These are phyloP conservation scores for Gallinago media DNA, from an alignment of 2,113 vertebrate species.

Conservation along the genomic window DNA sequence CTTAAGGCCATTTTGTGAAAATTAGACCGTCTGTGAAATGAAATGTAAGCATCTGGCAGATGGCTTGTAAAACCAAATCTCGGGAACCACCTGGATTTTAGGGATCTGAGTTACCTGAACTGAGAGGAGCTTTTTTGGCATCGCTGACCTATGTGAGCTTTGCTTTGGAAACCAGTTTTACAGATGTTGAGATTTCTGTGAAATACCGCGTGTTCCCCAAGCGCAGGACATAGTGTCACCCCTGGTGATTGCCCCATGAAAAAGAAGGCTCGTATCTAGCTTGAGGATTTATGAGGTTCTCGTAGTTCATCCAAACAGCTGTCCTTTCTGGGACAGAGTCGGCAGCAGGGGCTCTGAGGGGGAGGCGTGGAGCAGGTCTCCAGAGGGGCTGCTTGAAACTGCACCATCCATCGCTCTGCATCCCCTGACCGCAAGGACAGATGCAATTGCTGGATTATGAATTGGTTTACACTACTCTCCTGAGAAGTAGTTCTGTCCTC, in stretches of 20 bases:
- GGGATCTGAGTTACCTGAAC: conserved; percentile 17
- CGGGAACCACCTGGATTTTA: conserved; percentile 56
- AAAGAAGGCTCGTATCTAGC: neutral
- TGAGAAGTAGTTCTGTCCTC: neutral
- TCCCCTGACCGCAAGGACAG: neutral
- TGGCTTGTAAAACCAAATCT: conserved; percentile 72
- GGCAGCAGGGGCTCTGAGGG: fast-evolving
- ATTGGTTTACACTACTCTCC: neutral
- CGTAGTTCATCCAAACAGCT: neutral
- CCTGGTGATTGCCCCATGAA: neutral
- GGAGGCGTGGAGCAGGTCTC: neutral
- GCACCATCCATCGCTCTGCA: fast-evolving
- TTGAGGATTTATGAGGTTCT: neutral
- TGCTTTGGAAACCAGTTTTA: neutral
- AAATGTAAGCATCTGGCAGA: conserved; percentile 50
- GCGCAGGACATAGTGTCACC: neutral
- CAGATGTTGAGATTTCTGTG: neutral
- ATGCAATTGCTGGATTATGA: fast-evolving
- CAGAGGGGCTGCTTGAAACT: neutral
- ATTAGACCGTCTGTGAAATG: conserved; percentile 46
- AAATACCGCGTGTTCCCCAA: neutral
- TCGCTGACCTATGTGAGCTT: neutral
- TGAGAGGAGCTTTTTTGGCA: neutral
- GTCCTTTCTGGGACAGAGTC: fast-evolving
- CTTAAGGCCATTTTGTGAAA: conserved; percentile 45